A percentile compares a stretch with the other conserved stretches of the same genome.
Conservation (phyloP, 2,113 vertebrate species). For the Coreoperca whiteheadi region DNA sequence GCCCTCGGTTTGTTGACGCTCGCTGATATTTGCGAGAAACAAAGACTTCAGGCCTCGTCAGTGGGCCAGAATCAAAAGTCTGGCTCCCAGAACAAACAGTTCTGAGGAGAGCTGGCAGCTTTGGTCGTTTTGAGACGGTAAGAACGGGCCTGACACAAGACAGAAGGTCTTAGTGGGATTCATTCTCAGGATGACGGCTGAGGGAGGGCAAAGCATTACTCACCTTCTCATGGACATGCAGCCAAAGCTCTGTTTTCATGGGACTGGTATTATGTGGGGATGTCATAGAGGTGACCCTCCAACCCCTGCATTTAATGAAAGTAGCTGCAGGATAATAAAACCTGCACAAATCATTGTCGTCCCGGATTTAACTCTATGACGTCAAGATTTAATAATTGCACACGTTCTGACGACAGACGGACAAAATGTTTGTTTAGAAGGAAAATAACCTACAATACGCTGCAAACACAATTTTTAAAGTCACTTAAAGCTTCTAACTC, state of each 20-base stretch:
- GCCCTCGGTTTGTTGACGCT: slow-evolving; percentile 49
- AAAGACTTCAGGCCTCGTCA: slow-evolving; percentile 9
- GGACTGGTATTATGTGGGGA: no score
- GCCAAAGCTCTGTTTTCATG: not conserved
- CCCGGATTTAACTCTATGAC: not conserved
- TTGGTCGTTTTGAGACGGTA: not conserved
- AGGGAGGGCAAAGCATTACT: not conserved
- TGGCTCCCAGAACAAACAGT: slow-evolving; percentile 23
- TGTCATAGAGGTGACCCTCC: not conserved
- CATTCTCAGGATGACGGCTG: not conserved
- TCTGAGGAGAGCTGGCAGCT: slow-evolving; percentile 34
- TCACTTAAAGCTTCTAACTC: not conserved
- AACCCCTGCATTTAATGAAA: not conserved
- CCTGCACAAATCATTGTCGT: not conserved
- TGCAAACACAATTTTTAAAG: not conserved
- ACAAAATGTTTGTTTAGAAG: not conserved
- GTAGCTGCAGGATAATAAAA: not conserved
- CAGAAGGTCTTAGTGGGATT: slow-evolving; percentile 18
- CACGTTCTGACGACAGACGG: not conserved
- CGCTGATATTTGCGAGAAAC: slow-evolving; percentile 34
- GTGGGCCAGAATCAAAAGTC: not conserved
- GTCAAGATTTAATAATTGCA: no score
- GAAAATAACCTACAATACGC: not conserved
- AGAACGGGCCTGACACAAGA: not conserved
- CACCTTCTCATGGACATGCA: not conserved